Evolutionary conservation across 2,888 invertebrate genomes (phyloP), one percentile per base, ranked within the genome.

Genomic region (Drosophila flavopinicola): DNA sequence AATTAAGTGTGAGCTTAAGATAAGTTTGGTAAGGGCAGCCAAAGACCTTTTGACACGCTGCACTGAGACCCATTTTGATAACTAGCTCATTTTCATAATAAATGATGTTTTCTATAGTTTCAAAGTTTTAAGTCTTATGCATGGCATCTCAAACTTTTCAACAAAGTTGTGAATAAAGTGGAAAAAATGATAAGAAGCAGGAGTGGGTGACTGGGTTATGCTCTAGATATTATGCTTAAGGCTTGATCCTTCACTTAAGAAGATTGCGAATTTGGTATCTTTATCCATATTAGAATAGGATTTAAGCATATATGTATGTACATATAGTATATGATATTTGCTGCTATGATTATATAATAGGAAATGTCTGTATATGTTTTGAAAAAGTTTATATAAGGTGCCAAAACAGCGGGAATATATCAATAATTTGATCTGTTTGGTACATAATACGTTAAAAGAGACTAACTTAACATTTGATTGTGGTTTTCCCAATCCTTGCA

Each of bases 51-150:
- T 11, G 11, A 17, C 1, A 6, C 25, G 9, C 20, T 41, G 10
- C 25, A 35, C 33, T 13, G 23, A 47, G 13, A 41, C 1, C 1
- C 6, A 29, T 49, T 25, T 33, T 37, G 15, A 33, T 15, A 35
- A 24, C 23, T 10, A 3, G 27, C 9, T 27, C 23, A 60, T 47
- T 60, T 59, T 23, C 25, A 30, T 20, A 42, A 32, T 33, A 56
- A 57, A 25, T 7, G n/a, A 17, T 42, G 24, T 17, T 60, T 60
- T 32, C 10, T 11, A 17, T 48, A 42, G 35, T 49, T 42, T 49
- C 1, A 10, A 61, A 61, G 29, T 10, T 35, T n/a, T 13, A 24
- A 13, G 24, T 53, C 25, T 13, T 6, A 6, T 13, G 47, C 11
- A 13, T 20, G 10, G 3, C 10, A 13, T 5, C 11, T 29, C 0